Base-by-base conservation (phyloP, 64 coral and sea anemone genomes). In the Orbicella faveolata region DNA sequence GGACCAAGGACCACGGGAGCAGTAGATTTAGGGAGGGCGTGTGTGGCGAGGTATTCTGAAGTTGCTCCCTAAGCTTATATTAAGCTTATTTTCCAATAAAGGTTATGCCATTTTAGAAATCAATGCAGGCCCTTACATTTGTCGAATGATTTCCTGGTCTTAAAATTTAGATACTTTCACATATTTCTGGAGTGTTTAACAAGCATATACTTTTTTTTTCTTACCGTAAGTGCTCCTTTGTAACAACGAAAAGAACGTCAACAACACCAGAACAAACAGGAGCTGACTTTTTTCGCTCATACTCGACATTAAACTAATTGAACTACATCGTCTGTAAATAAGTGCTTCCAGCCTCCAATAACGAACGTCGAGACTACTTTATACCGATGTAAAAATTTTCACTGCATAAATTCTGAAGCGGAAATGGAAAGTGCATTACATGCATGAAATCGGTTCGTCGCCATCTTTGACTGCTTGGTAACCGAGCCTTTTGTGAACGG, bases 181-280 rank as follows among this genome's bases (percentile, higher is more conserved):
- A 48, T 59, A 59, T 16, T 59, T 59, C 15, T 59, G 55, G 9
- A 59, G 13, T 59, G 15, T 15, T 59, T 59, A 12, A 59, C 10
- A 13, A 14, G 55, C 55, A 8, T 59, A 16, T 6, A 14, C 55
- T 59, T 59, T 59, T 2, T 16, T 14, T 59, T 59, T 59, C 73
- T 77, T 77, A 88, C 73, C 73, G 26, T 75, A 23, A 26, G 18
- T 88, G 44, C 52, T 26, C 61, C 16, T 61, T 35, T 75, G 87
- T 57, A 85, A 70, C 37, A 26, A 48, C 36, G 19, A 72, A 73
- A 73, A 26, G 65, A 36, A 85, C 44, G 37, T 65, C 11, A 85
- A 51, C 5, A 20, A 21, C 65, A 85, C 3, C 1, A 70, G 82
- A 51, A 52, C 0, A 70, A 9, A 72, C 20, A 52, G 21, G 11